phyloP scores from a whole-genome alignment of 35 echinoderm and acorn worm species.

The Ophiothrix spiculata region DNA sequence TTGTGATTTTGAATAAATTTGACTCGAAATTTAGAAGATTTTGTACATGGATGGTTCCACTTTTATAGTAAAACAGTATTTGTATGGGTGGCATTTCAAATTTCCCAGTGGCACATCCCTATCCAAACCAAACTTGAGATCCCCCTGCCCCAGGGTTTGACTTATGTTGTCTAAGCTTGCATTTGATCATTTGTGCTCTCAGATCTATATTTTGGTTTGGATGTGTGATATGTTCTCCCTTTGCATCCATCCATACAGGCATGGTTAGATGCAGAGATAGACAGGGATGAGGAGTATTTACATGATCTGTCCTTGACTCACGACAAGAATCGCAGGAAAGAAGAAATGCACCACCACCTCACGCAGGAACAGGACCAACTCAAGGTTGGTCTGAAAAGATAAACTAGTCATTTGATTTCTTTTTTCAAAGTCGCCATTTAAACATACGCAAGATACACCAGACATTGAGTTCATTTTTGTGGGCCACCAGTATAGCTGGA shows the following conservation, averaged over 20 bases:
- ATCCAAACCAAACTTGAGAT: too few species aligned
- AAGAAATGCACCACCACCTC: constrained; percentile 25
- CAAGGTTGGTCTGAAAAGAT: constrained; percentile 44
- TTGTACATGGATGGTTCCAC: too few species aligned
- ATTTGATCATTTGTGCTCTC: not conserved
- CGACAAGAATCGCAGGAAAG: constrained; percentile 33
- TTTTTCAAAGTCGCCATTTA: too few species aligned
- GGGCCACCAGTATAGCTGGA: not conserved
- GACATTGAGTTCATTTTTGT: too few species aligned
- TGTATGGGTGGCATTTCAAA: too few species aligned
- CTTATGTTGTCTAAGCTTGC: not conserved
- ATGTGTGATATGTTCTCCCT: not conserved
- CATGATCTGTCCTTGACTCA: constrained; percentile 1
- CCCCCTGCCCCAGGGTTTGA: not conserved
- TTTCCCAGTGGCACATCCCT: too few species aligned
- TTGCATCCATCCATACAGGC: not conserved
- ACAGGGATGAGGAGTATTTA: constrained; percentile 13
- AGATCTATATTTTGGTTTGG: not conserved
- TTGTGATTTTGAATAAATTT: too few species aligned
- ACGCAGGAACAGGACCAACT: constrained; percentile 68
- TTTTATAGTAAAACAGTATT: too few species aligned
- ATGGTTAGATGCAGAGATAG: constrained; percentile 12
- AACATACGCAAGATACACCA: too few species aligned
- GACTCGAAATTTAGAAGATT: too few species aligned
- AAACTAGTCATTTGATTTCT: not conserved